Percentiles rank a stretch among this genome's conserved stretches.
Evolutionary conservation across 2,797 vertebrate genomes (phyloP).

Genomic region (Taeniopygia guttata): DNA sequence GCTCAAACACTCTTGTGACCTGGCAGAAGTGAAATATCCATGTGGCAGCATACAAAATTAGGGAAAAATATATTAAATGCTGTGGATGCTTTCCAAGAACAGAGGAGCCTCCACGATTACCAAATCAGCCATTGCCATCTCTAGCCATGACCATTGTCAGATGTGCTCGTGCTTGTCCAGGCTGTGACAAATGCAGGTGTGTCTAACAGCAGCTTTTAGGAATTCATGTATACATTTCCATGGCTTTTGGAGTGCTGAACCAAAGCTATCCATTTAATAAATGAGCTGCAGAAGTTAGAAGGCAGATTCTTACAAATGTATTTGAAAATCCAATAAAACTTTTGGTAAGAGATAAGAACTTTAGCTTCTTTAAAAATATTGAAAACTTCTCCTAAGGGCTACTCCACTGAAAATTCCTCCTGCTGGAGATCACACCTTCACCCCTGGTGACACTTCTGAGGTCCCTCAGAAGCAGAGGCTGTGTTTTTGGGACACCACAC

Average conservation of each 20-base stretch:
- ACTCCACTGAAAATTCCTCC: background rate
- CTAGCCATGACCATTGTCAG: background rate
- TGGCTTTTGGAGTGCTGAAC: background rate
- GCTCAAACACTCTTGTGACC: background rate
- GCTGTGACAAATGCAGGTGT: background rate
- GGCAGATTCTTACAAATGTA: background rate
- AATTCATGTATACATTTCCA: background rate
- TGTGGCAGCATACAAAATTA: background rate
- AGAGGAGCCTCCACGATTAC: background rate
- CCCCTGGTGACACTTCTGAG: rapidly evolving
- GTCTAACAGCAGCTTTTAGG: background rate
- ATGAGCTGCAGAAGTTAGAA: background rate
- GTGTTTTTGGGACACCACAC: rapidly evolving
- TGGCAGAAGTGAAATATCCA: background rate
- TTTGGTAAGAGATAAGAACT: background rate
- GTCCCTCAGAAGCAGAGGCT: rapidly evolving
- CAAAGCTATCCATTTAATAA: background rate
- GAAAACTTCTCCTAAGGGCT: background rate
- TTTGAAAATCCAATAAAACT: background rate
- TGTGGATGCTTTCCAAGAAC: background rate
- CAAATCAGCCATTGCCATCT: background rate
- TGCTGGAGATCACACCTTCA: background rate
- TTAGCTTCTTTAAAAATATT: background rate
- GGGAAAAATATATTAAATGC: background rate
- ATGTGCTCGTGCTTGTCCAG: background rate